Evolutionary conservation across 2,888 invertebrate species (phyloP).

Genomic region (Malthinus flaveolus): DNA sequence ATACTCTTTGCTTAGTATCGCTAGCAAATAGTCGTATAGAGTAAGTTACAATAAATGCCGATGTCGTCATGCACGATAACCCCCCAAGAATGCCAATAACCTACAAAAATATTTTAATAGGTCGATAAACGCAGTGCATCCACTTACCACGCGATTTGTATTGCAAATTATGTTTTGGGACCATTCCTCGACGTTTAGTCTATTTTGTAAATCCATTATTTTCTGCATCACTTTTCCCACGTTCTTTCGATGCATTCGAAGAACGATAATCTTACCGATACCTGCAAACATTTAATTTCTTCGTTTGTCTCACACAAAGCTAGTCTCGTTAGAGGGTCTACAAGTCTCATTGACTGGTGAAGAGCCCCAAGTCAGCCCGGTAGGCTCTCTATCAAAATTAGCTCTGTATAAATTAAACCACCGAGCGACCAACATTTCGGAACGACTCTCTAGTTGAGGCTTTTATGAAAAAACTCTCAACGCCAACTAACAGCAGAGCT

Average conservation of each 20-base stretch:
- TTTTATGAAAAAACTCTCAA: no score
- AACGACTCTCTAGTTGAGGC: no score
- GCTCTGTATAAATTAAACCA: no score
- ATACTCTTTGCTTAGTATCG: constrained; percentile 5
- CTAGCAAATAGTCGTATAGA: background rate
- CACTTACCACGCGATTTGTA: constrained; percentile 6
- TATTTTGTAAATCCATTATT: constrained; percentile 4
- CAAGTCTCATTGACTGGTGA: no score
- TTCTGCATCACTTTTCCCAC: constrained; percentile 1
- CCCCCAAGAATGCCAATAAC: background rate
- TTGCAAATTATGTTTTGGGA: background rate
- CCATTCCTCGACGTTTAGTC: constrained; percentile 10
- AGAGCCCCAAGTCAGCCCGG: no score
- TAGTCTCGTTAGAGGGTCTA: no score
- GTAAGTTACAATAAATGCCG: background rate
- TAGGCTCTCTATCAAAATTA: no score
- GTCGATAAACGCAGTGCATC: background rate
- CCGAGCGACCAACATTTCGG: no score
- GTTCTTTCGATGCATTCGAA: background rate
- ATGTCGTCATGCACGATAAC: background rate
- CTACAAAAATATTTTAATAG: background rate
- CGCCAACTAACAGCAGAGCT: no score
- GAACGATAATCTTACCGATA: no score
- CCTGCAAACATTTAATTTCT: no score
- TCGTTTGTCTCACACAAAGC: no score